Conservation (phyloP, 2,113 vertebrate genomes). For the Ranitomeya variabilis region DNA sequence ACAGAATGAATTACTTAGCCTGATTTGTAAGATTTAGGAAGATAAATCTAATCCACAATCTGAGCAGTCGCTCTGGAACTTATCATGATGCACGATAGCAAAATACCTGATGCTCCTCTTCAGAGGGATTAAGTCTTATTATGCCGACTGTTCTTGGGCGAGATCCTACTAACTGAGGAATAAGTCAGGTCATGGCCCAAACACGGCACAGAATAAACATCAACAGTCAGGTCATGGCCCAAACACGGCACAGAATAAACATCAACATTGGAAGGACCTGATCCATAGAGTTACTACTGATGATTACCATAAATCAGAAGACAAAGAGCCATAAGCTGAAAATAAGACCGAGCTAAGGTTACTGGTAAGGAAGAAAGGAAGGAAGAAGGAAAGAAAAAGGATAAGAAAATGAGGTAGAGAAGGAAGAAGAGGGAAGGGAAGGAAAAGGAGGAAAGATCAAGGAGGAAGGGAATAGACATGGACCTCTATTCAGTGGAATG, state of each 20-base stretch:
- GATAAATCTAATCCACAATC: slow-evolving; percentile 45
- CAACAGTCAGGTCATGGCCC: neutral
- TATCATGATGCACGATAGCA: slow-evolving; percentile 11
- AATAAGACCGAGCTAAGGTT: neutral
- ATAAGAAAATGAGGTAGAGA: neutral
- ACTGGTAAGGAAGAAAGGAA: neutral
- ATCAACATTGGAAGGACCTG: neutral
- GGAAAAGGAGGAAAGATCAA: no score
- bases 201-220: no score
- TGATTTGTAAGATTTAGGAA: slow-evolving; percentile 36
- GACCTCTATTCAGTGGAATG: no score
- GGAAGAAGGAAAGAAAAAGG: neutral
- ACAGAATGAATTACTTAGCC: slow-evolving; percentile 41
- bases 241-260: neutral
- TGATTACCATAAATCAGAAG: neutral
- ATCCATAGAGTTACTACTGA: neutral
- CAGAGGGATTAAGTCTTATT: neutral
- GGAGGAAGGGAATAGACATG: no score
- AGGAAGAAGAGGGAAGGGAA: neutral
- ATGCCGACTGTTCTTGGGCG: neutral
- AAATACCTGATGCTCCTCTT: neutral
- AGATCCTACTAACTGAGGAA: slow-evolving; percentile 1
- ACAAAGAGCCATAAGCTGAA: neutral
- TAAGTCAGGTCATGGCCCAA: neutral
- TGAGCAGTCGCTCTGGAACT: slow-evolving; percentile 12